A percentile compares a stretch with the other conserved stretches of the same genome.
phyloP scores from a whole-genome alignment of 2,888 invertebrate species.

The Tetrapedia diversipes region DNA sequence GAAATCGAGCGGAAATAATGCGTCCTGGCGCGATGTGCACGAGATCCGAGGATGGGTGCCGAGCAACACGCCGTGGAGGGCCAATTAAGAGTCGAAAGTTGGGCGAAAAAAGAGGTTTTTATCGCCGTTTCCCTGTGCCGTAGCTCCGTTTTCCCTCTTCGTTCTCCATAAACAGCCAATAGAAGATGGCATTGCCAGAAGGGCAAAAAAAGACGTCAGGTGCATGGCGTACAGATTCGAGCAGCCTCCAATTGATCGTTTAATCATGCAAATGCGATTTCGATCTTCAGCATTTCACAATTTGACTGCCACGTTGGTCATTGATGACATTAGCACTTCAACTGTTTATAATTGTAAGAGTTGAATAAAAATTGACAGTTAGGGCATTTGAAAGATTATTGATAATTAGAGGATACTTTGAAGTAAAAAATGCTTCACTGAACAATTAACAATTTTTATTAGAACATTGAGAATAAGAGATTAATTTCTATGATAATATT shows the following conservation, averaged over 20 bases:
- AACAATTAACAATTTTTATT: no score
- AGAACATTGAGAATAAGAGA: no score
- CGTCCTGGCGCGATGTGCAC: conserved; percentile 9
- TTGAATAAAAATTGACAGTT: no score
- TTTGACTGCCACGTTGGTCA: no score
- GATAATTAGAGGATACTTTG: no score
- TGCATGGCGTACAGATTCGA: conserved; percentile 20
- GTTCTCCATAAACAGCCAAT: conserved; percentile 55
- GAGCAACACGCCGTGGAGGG: not conserved
- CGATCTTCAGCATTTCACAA: conserved; percentile 22
- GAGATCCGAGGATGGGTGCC: conserved; percentile 16
- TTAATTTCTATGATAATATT: no score
- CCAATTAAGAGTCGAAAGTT: conserved; percentile 46
- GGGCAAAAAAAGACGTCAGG: conserved; percentile 15
- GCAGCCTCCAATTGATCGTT: conserved; percentile 48
- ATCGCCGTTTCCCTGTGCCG: conserved; percentile 26
- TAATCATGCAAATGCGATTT: conserved; percentile 55
- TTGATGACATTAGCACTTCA: no score
- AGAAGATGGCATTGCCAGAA: conserved; percentile 50
- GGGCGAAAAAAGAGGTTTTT: conserved; percentile 24
- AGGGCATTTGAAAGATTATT: no score
- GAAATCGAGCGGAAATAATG: conserved; percentile 39
- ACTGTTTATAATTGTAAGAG: no score
- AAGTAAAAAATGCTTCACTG: no score
- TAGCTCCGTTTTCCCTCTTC: not conserved